Conservation (phyloP, 2,113 vertebrate genomes). For the Phalacrocorax aristotelis region DNA sequence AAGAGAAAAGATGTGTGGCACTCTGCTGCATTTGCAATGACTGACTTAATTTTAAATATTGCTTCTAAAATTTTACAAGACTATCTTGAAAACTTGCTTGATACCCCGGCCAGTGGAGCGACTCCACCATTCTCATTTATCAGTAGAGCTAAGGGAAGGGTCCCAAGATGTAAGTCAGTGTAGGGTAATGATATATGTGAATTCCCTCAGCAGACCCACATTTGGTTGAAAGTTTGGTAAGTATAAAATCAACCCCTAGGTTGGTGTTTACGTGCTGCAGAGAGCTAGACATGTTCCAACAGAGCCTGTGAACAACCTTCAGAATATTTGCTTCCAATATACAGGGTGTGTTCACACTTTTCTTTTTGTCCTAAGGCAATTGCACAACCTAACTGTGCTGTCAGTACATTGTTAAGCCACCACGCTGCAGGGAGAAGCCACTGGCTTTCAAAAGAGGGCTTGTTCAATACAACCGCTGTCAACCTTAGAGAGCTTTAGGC, state of each 20-base stretch:
- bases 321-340: background rate
- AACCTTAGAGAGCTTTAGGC: background rate
- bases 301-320: background rate
- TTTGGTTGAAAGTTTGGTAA: background rate
- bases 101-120: background rate
- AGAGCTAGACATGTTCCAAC: background rate
- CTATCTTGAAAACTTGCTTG: background rate
- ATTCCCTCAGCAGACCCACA: background rate
- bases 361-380: background rate
- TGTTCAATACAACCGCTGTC: background rate
- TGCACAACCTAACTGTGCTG: background rate
- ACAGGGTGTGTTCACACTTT: background rate
- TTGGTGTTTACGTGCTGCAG: background rate
- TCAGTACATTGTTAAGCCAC: background rate
- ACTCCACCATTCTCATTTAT: background rate
- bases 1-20: background rate
- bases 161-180: background rate
- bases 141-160: background rate
- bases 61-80: background rate
- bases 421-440: background rate
- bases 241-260: background rate
- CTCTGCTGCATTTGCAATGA: background rate
- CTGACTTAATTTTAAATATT: background rate
- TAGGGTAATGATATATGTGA: background rate
- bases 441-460: background rate